Percentiles rank a stretch among this genome's conserved stretches.
phyloP scores from a whole-genome alignment of 2,113 vertebrate genomes.

The Struthidea cinerea region DNA sequence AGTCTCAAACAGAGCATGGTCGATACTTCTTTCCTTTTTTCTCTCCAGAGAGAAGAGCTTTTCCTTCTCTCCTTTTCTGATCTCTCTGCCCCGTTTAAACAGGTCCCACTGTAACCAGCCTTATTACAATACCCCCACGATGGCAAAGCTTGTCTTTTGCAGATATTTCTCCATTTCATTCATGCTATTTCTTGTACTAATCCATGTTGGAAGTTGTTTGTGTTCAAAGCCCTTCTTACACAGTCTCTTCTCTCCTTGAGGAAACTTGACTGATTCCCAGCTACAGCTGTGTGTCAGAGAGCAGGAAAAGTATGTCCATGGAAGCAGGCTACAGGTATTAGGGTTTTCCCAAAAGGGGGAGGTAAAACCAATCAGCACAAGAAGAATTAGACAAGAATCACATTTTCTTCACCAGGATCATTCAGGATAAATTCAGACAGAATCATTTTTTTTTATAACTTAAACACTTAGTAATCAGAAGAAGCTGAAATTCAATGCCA shows the following conservation, averaged over 20 bases:
- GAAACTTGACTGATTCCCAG: not conserved
- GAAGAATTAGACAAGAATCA: not conserved
- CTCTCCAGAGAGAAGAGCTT: not conserved
- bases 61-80: not conserved
- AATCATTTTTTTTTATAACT: not conserved
- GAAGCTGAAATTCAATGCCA: not conserved
- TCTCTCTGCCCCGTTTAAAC: not conserved
- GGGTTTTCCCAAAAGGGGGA: not conserved
- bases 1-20: not conserved
- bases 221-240: not conserved
- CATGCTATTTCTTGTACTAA: not conserved
- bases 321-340: not conserved
- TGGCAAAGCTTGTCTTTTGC: not conserved
- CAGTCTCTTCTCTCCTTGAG: not conserved
- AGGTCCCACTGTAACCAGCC: not conserved
- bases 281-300: not conserved
- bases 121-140: fast-evolving
- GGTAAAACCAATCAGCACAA: not conserved
- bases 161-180: not conserved
- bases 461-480: not conserved
- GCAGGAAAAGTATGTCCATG: not conserved
- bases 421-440: not conserved
- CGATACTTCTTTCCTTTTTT: not conserved
- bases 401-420: not conserved
- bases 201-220: not conserved